Evolutionary conservation across 2,888 invertebrate genomes (phyloP).

Genomic region (Stenolophus ochropezus): DNA sequence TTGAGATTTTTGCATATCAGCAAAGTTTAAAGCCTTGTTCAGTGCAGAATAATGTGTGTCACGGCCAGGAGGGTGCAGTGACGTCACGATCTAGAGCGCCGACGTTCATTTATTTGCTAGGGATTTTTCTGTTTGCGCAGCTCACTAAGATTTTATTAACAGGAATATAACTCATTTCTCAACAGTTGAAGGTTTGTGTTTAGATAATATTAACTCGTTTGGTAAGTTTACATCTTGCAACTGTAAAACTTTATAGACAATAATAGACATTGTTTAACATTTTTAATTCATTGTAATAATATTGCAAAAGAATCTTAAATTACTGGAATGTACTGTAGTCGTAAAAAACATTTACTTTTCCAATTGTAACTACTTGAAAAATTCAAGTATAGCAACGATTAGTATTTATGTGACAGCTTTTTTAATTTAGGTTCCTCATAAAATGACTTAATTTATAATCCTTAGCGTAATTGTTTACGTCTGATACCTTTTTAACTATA

Average conservation of each 20-base stretch:
- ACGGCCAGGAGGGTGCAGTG: conserved; percentile 38
- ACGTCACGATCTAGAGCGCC: conserved; percentile 33
- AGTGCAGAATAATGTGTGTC: conserved; percentile 17
- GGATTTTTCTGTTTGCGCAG: conserved; percentile 26
- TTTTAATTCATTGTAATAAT: conserved; percentile 19
- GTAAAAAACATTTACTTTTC: neutral
- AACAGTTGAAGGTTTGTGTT: conserved; percentile 23
- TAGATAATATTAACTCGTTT: neutral
- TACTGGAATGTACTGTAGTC: neutral
- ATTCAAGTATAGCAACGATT: neutral
- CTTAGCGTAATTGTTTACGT: neutral
- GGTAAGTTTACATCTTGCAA: neutral
- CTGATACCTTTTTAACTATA: neutral
- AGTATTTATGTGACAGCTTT: neutral
- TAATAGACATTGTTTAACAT: conserved; percentile 9
- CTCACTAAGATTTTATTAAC: conserved; percentile 16
- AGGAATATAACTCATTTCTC: conserved; percentile 13
- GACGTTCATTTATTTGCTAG: conserved; percentile 34
- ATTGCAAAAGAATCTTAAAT: conserved; percentile 8
- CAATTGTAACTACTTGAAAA: neutral
- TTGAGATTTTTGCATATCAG: conserved; percentile 16
- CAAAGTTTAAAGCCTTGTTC: conserved; percentile 11
- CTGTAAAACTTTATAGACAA: conserved; percentile 5
- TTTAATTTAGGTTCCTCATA: neutral
- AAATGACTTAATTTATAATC: neutral